phyloP scores from a whole-genome alignment of 2,797 vertebrate species.

The Falco peregrinus region DNA sequence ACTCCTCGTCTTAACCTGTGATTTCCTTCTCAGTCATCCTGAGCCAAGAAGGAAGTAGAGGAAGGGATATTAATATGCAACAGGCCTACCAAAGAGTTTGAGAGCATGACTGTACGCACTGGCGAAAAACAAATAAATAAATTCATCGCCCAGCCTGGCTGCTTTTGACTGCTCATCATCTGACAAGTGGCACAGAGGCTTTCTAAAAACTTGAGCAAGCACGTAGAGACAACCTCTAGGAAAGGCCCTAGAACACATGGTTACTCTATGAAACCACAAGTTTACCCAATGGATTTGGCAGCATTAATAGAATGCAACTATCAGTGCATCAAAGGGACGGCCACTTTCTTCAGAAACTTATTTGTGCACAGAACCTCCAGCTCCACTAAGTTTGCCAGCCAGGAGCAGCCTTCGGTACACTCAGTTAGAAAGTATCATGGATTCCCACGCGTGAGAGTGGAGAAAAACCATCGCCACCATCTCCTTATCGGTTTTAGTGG shows the following conservation, averaged over 20 bases:
- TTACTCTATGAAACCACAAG: neutral
- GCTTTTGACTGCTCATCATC: neutral
- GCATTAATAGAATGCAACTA: neutral
- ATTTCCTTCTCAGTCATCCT: neutral
- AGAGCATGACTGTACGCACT: neutral
- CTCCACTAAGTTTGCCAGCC: neutral
- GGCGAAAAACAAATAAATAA: neutral
- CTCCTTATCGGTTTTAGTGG: neutral
- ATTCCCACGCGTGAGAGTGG: neutral
- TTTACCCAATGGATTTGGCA: neutral
- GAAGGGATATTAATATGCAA: neutral
- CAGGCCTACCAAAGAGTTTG: neutral
- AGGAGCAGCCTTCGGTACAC: neutral
- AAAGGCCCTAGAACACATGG: neutral
- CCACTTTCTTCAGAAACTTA: accelerated
- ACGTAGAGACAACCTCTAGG: neutral
- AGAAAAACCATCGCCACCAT: neutral
- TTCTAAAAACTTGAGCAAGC: neutral
- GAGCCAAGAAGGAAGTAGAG: neutral
- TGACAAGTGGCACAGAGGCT: neutral
- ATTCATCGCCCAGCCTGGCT: neutral
- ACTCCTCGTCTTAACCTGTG: neutral
- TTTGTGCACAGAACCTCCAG: neutral
- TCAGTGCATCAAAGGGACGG: accelerated
- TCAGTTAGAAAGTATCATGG: neutral